These are phyloP conservation scores for Diachasma alloeum DNA, from an alignment of 1,140 invertebrate species.

Conservation along the genomic window DNA sequence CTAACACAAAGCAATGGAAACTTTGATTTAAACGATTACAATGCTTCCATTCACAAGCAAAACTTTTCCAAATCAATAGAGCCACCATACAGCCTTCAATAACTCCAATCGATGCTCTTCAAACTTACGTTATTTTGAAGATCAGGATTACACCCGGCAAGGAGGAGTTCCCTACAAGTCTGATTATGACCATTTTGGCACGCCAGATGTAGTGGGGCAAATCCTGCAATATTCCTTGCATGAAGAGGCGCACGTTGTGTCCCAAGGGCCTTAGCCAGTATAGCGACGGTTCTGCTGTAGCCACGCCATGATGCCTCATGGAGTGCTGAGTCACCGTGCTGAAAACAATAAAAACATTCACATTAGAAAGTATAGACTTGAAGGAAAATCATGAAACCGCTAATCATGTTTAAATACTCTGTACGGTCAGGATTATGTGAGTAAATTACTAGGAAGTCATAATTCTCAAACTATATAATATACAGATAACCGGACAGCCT, in stretches of 20 bases:
- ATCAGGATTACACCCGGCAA: constrained; percentile 87
- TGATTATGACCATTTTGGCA: constrained; percentile 98
- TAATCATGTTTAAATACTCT: neutral
- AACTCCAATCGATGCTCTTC: neutral
- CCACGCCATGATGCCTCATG: constrained; percentile 96
- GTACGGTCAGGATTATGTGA: neutral
- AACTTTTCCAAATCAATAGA: too few species aligned
- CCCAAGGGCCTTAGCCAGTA: constrained; percentile 72
- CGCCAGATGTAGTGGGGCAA: constrained; percentile 91
- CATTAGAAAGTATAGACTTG: neutral
- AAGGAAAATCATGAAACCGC: neutral
- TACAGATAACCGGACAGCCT: too few species aligned
- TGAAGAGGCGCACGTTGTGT: constrained; percentile 77
- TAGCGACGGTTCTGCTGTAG: constrained; percentile 83
- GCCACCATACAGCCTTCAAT: neutral
- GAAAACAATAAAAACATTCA: constrained; percentile 44
- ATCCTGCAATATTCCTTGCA: constrained; percentile 85
- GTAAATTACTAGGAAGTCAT: neutral
- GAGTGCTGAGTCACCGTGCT: constrained; percentile 92
- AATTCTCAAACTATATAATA: neutral
- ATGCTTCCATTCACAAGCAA: too few species aligned
- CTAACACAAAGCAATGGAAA: too few species aligned
- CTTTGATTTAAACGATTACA: too few species aligned
- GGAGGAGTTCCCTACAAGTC: constrained; percentile 85
- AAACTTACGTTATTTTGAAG: constrained; percentile 87